A percentile compares a stretch with the other conserved stretches of the same genome.
Evolutionary conservation across 1,140 invertebrate species (phyloP).

Genomic region (Bombus pyrosoma): DNA sequence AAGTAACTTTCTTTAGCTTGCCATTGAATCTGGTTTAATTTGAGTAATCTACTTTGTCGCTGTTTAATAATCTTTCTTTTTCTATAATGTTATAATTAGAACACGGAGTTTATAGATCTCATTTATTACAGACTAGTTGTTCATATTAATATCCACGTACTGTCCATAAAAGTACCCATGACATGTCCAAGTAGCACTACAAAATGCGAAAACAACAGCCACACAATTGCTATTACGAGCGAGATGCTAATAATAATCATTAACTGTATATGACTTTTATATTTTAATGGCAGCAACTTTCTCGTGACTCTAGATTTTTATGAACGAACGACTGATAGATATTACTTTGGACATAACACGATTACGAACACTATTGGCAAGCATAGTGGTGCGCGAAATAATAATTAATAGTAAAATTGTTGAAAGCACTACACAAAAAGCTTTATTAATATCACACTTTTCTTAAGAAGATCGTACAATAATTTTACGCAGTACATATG

Average conservation of each 20-base stretch:
- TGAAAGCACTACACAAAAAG: not conserved
- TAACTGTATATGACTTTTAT: not conserved
- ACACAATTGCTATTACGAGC: not conserved
- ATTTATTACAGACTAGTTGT: not conserved
- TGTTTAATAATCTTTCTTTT: not conserved
- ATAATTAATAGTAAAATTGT: not conserved
- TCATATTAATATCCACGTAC: too few relatives aligned
- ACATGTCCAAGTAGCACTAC: too few relatives aligned
- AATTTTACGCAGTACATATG: not conserved
- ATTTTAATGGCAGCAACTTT: constrained; percentile 4
- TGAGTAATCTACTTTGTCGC: not conserved
- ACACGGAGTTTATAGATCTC: not conserved
- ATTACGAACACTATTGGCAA: not conserved
- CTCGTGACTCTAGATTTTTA: not conserved
- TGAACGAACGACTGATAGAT: not conserved
- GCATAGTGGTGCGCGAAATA: not conserved
- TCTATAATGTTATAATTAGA: not conserved
- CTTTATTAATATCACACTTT: not conserved
- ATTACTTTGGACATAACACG: not conserved
- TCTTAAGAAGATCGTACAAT: not conserved
- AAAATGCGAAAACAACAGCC: not conserved
- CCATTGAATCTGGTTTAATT: not conserved
- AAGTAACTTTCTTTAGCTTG: not conserved
- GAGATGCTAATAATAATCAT: not conserved
- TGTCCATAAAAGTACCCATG: not conserved